Evolutionary conservation across 2,797 vertebrate species (phyloP).

Genomic region (Prionace glauca): DNA sequence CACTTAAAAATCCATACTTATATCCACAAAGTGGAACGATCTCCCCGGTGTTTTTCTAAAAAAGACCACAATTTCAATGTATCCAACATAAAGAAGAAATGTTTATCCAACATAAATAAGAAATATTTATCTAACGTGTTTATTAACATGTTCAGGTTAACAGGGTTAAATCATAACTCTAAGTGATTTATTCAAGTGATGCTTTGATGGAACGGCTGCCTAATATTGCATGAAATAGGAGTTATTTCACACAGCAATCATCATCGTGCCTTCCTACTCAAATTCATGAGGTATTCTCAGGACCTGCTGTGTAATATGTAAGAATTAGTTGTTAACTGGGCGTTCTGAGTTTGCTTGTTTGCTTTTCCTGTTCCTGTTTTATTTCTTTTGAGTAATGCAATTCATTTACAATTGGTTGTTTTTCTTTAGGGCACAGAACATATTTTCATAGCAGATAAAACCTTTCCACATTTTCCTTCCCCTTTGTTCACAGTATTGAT

Average conservation of each 20-base stretch:
- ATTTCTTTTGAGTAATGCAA: slow-evolving; percentile 61
- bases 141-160: not conserved
- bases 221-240: not conserved
- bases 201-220: not conserved
- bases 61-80: not conserved
- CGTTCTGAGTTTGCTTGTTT: slow-evolving; percentile 58
- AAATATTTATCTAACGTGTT: not conserved
- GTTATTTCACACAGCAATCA: not conserved
- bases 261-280: not conserved
- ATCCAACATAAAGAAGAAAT: too few relatives aligned
- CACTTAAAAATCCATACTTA: not conserved
- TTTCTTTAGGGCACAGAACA: slow-evolving; percentile 53
- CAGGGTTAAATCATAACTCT: not conserved
- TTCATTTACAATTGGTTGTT: slow-evolving; percentile 62
- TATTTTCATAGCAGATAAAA: slow-evolving; percentile 66
- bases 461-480: slow-evolving; percentile 64
- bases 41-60: not conserved
- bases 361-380: slow-evolving; percentile 65
- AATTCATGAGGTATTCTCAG: not conserved
- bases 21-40: not conserved
- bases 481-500: slow-evolving; percentile 55
- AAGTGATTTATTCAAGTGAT: not conserved
- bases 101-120: too few relatives aligned
- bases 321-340: slow-evolving; percentile 49
- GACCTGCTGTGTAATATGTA: not conserved